Evolutionary conservation across 2,797 vertebrate genomes (phyloP), one percentile per base, ranked within the genome.

Genomic region (Gouania willdenowi): DNA sequence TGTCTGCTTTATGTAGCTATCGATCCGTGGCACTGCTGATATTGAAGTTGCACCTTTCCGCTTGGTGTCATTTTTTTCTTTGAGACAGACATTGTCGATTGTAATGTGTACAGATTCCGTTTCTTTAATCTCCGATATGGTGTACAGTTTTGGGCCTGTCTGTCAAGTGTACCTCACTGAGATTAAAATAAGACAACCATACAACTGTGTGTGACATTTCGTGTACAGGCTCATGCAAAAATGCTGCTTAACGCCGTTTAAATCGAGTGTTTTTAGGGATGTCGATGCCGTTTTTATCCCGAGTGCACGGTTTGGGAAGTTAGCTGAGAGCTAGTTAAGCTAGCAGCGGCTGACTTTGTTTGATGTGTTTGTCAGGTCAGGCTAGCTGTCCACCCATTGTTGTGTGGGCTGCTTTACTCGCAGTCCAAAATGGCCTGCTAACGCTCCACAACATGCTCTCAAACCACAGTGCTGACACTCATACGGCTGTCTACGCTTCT

Each of bases 331-430:
- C 76, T 14, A 6, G 42, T 9, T 4, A 0, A 38, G 75, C 68
- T 74, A 62, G 35, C 56, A 3, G 54, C 33, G 49, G 48, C 75
- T 53, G 69, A 80, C 76, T 79, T 81, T 81, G 80, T 85, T 80
- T 79, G 80, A 79, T 66, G 76, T 79, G 77, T 85, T 81, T 79
- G 80, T 82, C 82, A 82, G 80, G 68, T 81, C 75, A 55, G 51
- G 75, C 63, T 71, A 42, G 50, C 74, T 66, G 67, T 63, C 75
- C 70, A 32, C 35, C 76, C 41, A 56, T 80, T 79, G 72, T 79
- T 57, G 51, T 36, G 23, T 18, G 14, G 29, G 23, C 3, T 31
- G 30, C 7, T 54, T 11, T 42, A 13, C 8, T 20, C 38, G 18
- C 15, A 5, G 5, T 4, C 20, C 12, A 28, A 12, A 54, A 34